Conservation (phyloP, 2,888 invertebrate genomes). For the Agelastica alni region DNA sequence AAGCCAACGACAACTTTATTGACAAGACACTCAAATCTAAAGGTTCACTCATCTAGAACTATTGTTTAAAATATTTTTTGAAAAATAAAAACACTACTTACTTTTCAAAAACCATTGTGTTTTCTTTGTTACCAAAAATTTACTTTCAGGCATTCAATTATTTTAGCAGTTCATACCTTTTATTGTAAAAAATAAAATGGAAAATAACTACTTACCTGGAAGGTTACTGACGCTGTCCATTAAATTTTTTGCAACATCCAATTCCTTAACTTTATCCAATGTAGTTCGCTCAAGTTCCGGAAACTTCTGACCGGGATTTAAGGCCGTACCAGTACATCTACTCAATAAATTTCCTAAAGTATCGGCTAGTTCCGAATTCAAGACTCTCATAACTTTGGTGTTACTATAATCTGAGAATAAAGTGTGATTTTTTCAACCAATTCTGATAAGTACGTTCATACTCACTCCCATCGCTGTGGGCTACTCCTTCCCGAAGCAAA, state of each 20-base stretch:
- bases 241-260: slow-evolving; percentile 61
- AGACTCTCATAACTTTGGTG: slow-evolving; percentile 70
- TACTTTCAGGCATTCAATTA: too few relatives aligned
- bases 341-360: slow-evolving; percentile 88
- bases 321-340: slow-evolving; percentile 73
- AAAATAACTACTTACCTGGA: slow-evolving; percentile 58
- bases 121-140: too few relatives aligned
- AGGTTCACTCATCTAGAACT: too few relatives aligned
- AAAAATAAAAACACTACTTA: too few relatives aligned
- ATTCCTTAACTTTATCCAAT: slow-evolving; percentile 54
- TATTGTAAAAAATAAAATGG: too few relatives aligned
- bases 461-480: slow-evolving; percentile 90
- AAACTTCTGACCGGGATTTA: slow-evolving; percentile 80
- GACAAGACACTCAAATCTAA: too few relatives aligned
- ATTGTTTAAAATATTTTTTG: too few relatives aligned
- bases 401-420: slow-evolving; percentile 93
- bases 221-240: slow-evolving; percentile 62
- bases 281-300: slow-evolving; percentile 63
- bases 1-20: too few relatives aligned
- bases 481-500: slow-evolving; percentile 86
- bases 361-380: slow-evolving; percentile 91
- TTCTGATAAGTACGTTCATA: too few relatives aligned
- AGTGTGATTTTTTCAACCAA: too few relatives aligned
- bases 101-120: too few relatives aligned
- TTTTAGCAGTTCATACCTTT: too few relatives aligned